These are phyloP conservation scores for Leptocoma aspasia DNA, from an alignment of 2,113 vertebrate genomes.

Conservation along the genomic window DNA sequence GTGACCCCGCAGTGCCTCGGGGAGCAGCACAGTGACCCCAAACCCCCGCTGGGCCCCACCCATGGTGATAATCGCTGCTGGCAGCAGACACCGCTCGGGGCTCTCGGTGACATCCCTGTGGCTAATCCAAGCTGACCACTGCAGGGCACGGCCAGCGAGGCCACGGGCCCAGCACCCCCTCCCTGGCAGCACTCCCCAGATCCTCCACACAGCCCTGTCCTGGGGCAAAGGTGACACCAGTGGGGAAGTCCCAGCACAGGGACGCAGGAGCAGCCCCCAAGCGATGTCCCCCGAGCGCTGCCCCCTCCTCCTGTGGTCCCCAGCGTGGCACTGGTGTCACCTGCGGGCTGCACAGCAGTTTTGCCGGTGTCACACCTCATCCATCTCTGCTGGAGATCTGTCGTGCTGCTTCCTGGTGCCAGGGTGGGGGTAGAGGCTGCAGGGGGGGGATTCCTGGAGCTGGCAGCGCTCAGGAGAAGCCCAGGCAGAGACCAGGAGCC, in stretches of 20 bases:
- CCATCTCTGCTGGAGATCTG: background rate
- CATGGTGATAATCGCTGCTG: fast-evolving
- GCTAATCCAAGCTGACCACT: background rate
- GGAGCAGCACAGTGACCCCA: background rate
- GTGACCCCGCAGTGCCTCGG: fast-evolving
- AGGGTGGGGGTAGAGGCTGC: fast-evolving
- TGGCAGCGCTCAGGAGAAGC: background rate
- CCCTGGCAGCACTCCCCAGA: background rate
- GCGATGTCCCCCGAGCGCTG: fast-evolving
- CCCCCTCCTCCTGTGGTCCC: fast-evolving
- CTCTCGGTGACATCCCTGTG: background rate
- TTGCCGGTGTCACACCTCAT: background rate
- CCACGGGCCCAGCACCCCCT: background rate
- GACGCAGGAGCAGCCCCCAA: background rate
- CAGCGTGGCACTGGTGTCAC: background rate
- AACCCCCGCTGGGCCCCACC: fast-evolving
- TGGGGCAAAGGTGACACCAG: fast-evolving
- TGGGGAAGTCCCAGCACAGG: background rate
- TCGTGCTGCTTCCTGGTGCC: fast-evolving
- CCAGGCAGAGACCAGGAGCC: background rate
- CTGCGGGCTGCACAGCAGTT: background rate
- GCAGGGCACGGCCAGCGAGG: background rate
- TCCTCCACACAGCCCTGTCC: background rate
- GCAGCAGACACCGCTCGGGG: background rate
- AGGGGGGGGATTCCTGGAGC: background rate